Evolutionary conservation across 2,797 vertebrate species (phyloP), one percentile per base, ranked within the genome.

Genomic region (Brachymystax lenok): DNA sequence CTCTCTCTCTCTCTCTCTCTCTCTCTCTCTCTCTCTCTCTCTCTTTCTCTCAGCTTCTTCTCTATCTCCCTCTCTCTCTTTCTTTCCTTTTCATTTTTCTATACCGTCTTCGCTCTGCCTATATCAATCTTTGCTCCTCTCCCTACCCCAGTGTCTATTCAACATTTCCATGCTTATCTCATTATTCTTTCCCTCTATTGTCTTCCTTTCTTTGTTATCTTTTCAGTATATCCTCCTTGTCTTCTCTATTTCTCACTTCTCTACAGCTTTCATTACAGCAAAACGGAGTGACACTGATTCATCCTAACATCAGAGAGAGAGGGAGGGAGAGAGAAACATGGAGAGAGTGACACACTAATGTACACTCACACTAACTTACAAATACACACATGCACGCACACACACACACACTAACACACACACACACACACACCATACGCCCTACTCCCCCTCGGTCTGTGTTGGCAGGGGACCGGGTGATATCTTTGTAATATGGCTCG

Each of bases 401-500:
- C 54, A 66, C 68, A 77, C 3, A 73, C 86, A 61, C 17, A 35
- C 33, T 1, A 5, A 35, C 33, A 35, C 33, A 2, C 2, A 35
- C 35, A 33, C 30, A 35, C 24, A 66, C 68, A 77, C 3, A 73
- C 86, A 61, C 56, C 79, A 76, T 52, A 46, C 10, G 40, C 40
- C 80, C 40, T 46, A 46, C 40, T 46, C 40, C 40, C 40, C 40
- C 40, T 46, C 40, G 40, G 40, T 46, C 40, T 46, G 40, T 56
- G 75, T 84, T 82, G 87, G 86, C 85, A 85, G 82, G 40, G 2
- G 10, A 10, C 8, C 40, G 40, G 24, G 21, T n/a, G 24, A 64
- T 1, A 28, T 74, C 76, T 54, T 84, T 66, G 82, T 83, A 87
- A 83, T 52, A 84, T 69, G 87, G 77, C 89, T 90, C 90, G 86